A percentile compares a stretch with the other conserved stretches of the same genome.
phyloP scores from a whole-genome alignment of 2,888 invertebrate genomes.

The Allolobophora icterica region DNA sequence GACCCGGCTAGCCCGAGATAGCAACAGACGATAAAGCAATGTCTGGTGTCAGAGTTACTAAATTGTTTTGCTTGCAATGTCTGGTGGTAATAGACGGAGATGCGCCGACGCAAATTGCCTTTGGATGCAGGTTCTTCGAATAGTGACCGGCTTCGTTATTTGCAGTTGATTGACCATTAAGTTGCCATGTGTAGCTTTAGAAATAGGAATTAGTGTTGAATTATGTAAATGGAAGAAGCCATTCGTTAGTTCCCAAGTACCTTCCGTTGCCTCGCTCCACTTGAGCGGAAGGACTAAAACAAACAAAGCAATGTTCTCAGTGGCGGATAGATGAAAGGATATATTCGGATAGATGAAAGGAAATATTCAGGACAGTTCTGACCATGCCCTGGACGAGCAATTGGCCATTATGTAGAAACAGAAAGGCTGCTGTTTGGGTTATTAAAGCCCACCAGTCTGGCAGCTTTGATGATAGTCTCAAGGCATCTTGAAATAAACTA shows the following conservation, averaged over 20 bases:
- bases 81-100: background rate
- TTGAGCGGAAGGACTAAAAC: background rate
- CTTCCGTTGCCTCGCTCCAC: background rate
- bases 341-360: conserved; percentile 4
- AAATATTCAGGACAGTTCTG: background rate
- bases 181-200: background rate
- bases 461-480: background rate
- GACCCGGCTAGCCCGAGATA: background rate
- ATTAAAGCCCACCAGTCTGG: background rate
- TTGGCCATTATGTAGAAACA: background rate
- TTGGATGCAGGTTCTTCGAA: background rate
- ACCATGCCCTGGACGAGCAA: background rate
- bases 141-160: background rate
- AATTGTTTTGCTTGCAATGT: background rate
- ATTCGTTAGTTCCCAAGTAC: background rate
- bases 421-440: background rate
- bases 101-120: background rate
- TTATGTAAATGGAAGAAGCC: background rate
- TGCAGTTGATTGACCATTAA: background rate
- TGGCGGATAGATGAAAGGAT: conserved; percentile 17
- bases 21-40: background rate
- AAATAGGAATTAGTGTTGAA: background rate
- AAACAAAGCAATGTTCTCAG: background rate
- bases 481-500: background rate
- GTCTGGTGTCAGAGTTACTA: background rate